These are phyloP conservation scores for Monoplex corrugatus DNA, from an alignment of 2,888 invertebrate genomes.

Conservation along the genomic window DNA sequence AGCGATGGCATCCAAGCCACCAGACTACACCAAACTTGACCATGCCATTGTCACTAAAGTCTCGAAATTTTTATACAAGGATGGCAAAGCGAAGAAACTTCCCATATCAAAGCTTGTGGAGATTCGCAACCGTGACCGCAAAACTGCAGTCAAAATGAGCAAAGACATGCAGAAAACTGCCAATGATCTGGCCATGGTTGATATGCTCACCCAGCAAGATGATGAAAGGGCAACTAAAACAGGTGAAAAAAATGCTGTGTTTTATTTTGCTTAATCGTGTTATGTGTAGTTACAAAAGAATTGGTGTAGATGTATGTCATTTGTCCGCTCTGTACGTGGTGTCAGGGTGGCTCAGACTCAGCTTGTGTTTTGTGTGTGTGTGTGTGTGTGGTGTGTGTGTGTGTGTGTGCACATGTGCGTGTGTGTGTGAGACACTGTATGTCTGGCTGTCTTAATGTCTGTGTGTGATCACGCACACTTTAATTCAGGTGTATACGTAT, in stretches of 20 bases:
- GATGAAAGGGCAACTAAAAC: conserved; percentile 68
- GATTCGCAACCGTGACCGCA: conserved; percentile 80
- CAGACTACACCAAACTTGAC: conserved; percentile 87
- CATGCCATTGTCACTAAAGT: conserved; percentile 94
- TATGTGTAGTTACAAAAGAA: too few relatives aligned
- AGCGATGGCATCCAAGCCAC: conserved; percentile 71
- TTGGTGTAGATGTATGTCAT: too few relatives aligned
- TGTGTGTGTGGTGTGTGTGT: too few relatives aligned
- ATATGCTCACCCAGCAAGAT: conserved; percentile 68
- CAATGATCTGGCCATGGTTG: conserved; percentile 75
- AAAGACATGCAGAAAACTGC: conserved; percentile 66
- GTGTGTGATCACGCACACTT: too few relatives aligned
- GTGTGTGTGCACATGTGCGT: too few relatives aligned
- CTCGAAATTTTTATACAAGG: conserved; percentile 95
- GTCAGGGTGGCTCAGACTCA: too few relatives aligned
- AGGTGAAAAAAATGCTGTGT: too few relatives aligned
- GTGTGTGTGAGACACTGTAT: too few relatives aligned
- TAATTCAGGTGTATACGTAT: not conserved
- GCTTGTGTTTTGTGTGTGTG: too few relatives aligned
- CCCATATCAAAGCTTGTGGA: conserved; percentile 94
- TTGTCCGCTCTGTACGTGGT: too few relatives aligned
- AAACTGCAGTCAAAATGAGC: conserved; percentile 54
- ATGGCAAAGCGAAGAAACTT: conserved; percentile 94
- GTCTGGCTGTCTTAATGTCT: too few relatives aligned
- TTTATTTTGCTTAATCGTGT: too few relatives aligned